Percentiles rank a stretch among this genome's conserved stretches.
Conservation (phyloP, 2,797 vertebrate species). For the Heterohyrax brucei region DNA sequence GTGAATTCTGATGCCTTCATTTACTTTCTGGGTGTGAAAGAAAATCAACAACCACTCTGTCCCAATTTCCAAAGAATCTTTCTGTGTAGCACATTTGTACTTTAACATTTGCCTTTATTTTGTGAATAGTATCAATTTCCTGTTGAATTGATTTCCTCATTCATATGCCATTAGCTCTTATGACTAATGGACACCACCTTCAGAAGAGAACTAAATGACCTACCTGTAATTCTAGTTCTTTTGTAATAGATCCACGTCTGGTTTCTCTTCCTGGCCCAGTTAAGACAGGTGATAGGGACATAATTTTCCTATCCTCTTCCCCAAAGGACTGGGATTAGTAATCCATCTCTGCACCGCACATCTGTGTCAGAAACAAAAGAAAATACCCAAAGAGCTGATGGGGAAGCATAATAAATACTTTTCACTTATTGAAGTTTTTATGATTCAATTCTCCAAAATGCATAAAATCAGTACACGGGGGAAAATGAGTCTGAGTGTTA, state of each 20-base stretch:
- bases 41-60: rapidly evolving
- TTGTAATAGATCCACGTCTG: conserved; percentile 68
- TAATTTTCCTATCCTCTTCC: conserved; percentile 29
- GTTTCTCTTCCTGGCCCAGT: conserved; percentile 72
- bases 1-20: neutral
- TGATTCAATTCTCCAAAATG: conserved; percentile 39
- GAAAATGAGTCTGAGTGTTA: conserved; percentile 19
- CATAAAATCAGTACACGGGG: conserved; percentile 30
- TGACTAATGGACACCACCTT: conserved; percentile 77
- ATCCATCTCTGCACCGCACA: neutral
- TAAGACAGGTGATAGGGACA: conserved; percentile 1
- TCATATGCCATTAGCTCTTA: conserved; percentile 36
- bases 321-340: neutral
- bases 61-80: neutral
- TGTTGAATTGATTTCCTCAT: conserved; percentile 72
- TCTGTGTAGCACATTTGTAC: neutral
- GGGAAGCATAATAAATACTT: conserved; percentile 39
- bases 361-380: conserved; percentile 47
- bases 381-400: conserved; percentile 49
- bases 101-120: neutral
- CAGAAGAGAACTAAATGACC: conserved; percentile 34
- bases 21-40: neutral
- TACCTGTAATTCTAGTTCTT: conserved; percentile 77
- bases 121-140: conserved; percentile 53
- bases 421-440: conserved; percentile 61